Evolutionary conservation across 1,140 invertebrate species (phyloP), one percentile per base, ranked within the genome.

Genomic region (Brachionus asplanchnoidis): DNA sequence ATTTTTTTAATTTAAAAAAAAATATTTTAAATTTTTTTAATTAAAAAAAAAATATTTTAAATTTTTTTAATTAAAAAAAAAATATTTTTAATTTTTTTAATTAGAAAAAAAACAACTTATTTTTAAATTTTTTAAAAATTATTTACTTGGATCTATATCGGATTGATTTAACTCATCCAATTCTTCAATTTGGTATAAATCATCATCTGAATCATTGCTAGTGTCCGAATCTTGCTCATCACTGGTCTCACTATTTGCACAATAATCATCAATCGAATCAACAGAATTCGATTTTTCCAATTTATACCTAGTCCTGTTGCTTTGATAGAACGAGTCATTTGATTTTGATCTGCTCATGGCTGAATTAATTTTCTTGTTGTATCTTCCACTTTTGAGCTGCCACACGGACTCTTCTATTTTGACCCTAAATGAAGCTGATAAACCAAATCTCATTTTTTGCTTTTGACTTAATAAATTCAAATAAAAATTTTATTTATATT

Each of bases 121-220:
- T 46, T 46, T 46, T 50, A 14, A 50, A 56, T 56, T 56, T 17
- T 56, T 56, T 56, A 56, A 7, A 6, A 5, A 36, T 36, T 36
- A 7, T 36, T 32, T 40, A 68, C 66, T 17, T 40, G 26, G 26
- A 42, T 73, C 68, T 17, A n/a, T 20, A 20, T 73, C 68, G 8
- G 28, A 42, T 44, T 5, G 4, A 11, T 42, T 42, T 1, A 46
- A 9, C 17, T 73, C 68, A 42, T 73, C 68, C 32, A 42, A 73
- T 42, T 73, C 68, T 3, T 73, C 68, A 17, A 73, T 73, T 73
- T 73, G 68, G 17, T 73, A 73, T 14, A 73, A 42, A 4, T 73
- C 68, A 20, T 44, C 68, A 42, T 73, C 68, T 42, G 32, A 73
- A 7, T 73, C 36, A 42, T 73, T 14, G 9, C 8, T 42, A 7